Base-by-base conservation (phyloP, 2,888 invertebrate species). In the Parasteatoda lunata region DNA sequence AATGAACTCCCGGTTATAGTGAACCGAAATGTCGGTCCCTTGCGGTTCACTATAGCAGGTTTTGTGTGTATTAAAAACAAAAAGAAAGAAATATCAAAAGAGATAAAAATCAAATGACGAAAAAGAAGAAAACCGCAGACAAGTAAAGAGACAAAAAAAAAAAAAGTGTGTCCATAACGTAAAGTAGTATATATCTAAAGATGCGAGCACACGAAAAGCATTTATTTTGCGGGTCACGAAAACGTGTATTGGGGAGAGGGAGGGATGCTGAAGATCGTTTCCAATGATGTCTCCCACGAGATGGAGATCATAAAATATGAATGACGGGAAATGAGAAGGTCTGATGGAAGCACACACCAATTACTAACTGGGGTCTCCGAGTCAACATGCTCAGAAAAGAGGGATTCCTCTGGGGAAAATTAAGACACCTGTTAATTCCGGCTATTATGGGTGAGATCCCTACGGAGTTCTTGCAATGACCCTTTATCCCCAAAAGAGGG, bases 341-440 rank as follows among this genome's bases (percentile, higher is more conserved):
- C 76, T 85, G 85, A 85, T 85, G 72, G 85, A 85, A 80, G 80
- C 80, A 54, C 30, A 30, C 65, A 80, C 85, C 85, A 85, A 85
- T 85, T 85, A 85, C 85, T 64, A 77, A 77, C 71, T 47, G 84
- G 71, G 80, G 80, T 85, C 85, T 77, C 48, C 66, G 80, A 80
- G 85, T 80, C 85, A 80, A 79, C 84, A 84, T 79, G 79, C 76
- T 75, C 82, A 76, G 81, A 72, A 78, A 78, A 65, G 54, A 45
- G 66, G 69, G 66, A 30, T 49, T n/a, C 70, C 87, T 78, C 87
- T 77, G 52, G 87, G 87, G 87, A 73, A 85, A 87, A 87, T 87
- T 87, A 87, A 87, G 87, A 87, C 87, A 87, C 87, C 87, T 87
- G 87, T 87, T 87, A 87, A 87, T 87, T 87, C 87, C 68, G 81